These are phyloP conservation scores for Cerastis leucographa DNA, from an alignment of 2,888 invertebrate genomes.

Conservation along the genomic window DNA sequence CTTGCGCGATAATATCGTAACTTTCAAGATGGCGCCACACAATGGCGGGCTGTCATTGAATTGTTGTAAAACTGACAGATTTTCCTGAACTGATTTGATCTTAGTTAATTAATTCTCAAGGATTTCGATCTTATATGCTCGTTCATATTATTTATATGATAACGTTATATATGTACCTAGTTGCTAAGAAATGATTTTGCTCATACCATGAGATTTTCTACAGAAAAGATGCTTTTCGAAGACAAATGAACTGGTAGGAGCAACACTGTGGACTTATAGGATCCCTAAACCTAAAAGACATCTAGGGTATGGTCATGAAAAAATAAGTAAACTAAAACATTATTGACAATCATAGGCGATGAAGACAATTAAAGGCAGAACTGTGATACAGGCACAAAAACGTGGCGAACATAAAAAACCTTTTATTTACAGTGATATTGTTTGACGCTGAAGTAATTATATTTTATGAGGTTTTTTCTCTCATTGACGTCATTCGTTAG, in stretches of 20 bases:
- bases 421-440: conserved; percentile 19
- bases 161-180: neutral
- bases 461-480: conserved; percentile 32
- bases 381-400: conserved; percentile 16
- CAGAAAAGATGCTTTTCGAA: neutral
- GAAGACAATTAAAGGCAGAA: too few species aligned
- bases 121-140: conserved; percentile 49
- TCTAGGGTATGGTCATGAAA: neutral
- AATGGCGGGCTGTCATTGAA: conserved; percentile 58
- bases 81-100: conserved; percentile 61
- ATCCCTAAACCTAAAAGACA: neutral
- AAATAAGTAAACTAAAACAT: neutral
- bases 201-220: conserved; percentile 3
- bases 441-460: conserved; percentile 20
- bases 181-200: neutral
- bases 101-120: conserved; percentile 60
- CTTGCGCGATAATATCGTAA: conserved; percentile 57
- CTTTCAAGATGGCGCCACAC: conserved; percentile 56
- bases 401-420: conserved; percentile 8
- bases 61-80: conserved; percentile 56
- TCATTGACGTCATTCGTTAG: conserved; percentile 2
- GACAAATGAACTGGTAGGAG: neutral
- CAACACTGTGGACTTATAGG: neutral
- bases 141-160: conserved; percentile 26
- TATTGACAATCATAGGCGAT: too few species aligned